These are phyloP conservation scores for Acanthurus leucopareius DNA, from an alignment of 2,797 vertebrate species.

Conservation along the genomic window DNA sequence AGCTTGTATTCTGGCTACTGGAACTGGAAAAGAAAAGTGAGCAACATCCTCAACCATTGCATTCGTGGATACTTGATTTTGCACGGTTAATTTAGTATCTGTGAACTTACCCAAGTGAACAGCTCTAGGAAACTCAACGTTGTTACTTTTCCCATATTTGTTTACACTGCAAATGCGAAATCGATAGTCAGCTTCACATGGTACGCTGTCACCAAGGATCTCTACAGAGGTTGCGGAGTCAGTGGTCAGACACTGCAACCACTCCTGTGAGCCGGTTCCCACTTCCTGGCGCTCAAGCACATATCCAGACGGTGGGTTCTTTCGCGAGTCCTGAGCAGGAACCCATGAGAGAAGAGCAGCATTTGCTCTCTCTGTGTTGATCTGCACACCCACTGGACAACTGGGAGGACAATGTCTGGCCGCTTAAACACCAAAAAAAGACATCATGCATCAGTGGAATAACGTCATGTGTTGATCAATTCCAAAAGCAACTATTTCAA, in stretches of 20 bases:
- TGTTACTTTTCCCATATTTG: conserved; percentile 92
- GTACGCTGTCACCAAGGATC: conserved; percentile 94
- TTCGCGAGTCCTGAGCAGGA: conserved; percentile 87
- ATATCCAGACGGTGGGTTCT: conserved; percentile 90
- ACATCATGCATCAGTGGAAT: not conserved
- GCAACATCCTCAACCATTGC: not conserved
- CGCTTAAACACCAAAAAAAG: conserved; percentile 80
- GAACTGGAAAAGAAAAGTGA: conserved; percentile 83
- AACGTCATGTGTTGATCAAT: not conserved
- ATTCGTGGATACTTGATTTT: not conserved
- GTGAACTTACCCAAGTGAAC: conserved; percentile 91
- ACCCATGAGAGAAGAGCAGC: conserved; percentile 93
- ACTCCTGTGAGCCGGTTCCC: conserved; percentile 88
- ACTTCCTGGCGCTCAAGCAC: conserved; percentile 94
- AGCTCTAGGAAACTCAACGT: conserved; percentile 91
- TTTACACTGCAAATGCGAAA: conserved; percentile 94
- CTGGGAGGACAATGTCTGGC: conserved; percentile 91
- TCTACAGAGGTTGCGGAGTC: conserved; percentile 91
- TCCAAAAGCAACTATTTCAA: not conserved
- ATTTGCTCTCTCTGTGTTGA: conserved; percentile 92
- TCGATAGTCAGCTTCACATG: conserved; percentile 92
- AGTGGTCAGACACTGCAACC: conserved; percentile 95
- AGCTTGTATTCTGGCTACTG: conserved; percentile 90
- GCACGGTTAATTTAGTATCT: not conserved
- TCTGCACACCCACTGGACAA: conserved; percentile 89